Conservation (phyloP, 2,888 invertebrate species). For the Lagria hirta region DNA sequence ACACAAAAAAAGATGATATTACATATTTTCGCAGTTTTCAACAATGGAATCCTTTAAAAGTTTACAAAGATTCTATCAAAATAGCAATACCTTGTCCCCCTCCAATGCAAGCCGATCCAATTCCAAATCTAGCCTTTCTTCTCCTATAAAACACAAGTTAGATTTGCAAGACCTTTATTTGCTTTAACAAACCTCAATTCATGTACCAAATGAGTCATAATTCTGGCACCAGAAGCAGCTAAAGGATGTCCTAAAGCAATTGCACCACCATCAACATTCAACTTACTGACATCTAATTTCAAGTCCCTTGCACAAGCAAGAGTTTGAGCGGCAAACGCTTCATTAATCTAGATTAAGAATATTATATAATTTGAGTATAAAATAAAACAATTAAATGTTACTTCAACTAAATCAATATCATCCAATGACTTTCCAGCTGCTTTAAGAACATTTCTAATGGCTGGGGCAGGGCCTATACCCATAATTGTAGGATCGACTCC, state of each 20-base stretch:
- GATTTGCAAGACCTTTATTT: slow-evolving; percentile 50
- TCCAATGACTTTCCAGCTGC: slow-evolving; percentile 75
- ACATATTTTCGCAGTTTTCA: slow-evolving; percentile 3
- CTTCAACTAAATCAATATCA: slow-evolving; percentile 92
- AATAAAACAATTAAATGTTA: slow-evolving; percentile 52
- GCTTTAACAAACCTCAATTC: slow-evolving; percentile 84
- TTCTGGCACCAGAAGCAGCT: slow-evolving; percentile 91
- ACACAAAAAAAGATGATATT: too few species aligned
- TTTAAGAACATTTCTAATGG: slow-evolving; percentile 84
- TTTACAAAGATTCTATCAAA: slow-evolving; percentile 75
- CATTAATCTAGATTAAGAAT: slow-evolving; percentile 78
- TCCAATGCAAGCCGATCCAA: slow-evolving; percentile 97
- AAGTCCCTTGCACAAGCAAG: slow-evolving; percentile 90
- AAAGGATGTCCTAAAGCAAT: slow-evolving; percentile 97
- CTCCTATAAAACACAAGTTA: slow-evolving; percentile 65
- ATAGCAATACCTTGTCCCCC: slow-evolving; percentile 98
- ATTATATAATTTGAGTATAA: slow-evolving; percentile 2
- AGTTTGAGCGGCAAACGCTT: slow-evolving; percentile 96
- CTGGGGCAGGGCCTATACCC: slow-evolving; percentile 96
- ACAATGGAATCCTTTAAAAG: not conserved
- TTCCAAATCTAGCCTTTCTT: slow-evolving; percentile 78
- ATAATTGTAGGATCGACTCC: slow-evolving; percentile 97
- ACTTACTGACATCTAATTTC: slow-evolving; percentile 78
- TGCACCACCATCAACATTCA: slow-evolving; percentile 95
- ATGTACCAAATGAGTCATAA: slow-evolving; percentile 87